Conservation (phyloP, 2,113 vertebrate genomes). For the Hyla sarda region DNA sequence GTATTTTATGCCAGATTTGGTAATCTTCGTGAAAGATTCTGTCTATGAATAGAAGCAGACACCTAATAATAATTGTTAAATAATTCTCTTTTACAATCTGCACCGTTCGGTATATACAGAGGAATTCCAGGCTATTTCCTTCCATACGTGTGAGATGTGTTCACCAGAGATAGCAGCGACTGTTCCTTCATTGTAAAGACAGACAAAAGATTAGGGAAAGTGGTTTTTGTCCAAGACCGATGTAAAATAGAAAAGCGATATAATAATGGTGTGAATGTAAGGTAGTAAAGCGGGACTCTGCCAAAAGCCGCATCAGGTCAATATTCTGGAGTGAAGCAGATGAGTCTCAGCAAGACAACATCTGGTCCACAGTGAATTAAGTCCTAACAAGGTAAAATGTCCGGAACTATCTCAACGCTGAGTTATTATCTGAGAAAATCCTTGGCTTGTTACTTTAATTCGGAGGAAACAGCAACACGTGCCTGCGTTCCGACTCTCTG, state of each 20-base stretch:
- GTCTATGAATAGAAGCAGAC: background rate
- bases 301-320: constrained; percentile 47
- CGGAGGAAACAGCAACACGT: constrained; percentile 56
- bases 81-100: background rate
- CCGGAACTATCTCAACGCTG: background rate
- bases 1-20: background rate
- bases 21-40: background rate
- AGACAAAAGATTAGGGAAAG: constrained; percentile 15
- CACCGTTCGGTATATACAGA: background rate
- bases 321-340: constrained; percentile 42
- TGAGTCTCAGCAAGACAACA: background rate
- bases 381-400: constrained; percentile 55
- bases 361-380: constrained; percentile 18
- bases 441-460: constrained; percentile 50
- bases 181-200: constrained; percentile 4
- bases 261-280: constrained; percentile 38
- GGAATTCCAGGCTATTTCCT: background rate
- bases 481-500: constrained; percentile 57
- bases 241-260: background rate
- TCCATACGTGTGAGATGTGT: background rate
- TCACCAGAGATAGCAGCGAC: constrained; percentile 2
- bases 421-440: constrained; percentile 63
- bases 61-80: background rate
- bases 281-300: constrained; percentile 39
- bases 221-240: background rate